Evolutionary conservation across 1,140 invertebrate species (phyloP).

Genomic region (Bombus superbus): DNA sequence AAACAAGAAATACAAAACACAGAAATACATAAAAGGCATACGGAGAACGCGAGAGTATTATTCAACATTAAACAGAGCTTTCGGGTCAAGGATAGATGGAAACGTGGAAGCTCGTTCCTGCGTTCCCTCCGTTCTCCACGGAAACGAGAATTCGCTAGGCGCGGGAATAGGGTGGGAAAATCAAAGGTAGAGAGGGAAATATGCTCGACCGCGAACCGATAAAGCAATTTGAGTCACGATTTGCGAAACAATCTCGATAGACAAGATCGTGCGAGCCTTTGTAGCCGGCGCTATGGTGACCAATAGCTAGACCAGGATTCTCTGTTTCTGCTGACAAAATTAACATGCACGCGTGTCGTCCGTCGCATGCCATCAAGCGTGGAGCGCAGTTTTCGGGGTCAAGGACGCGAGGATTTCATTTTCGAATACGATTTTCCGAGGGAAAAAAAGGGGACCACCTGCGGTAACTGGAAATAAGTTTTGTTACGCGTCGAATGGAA

Average conservation of each 20-base stretch:
- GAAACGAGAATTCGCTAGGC: slow-evolving; percentile 29
- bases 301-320: neutral
- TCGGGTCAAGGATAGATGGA: slow-evolving; percentile 41
- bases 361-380: too few species aligned
- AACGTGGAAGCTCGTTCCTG: slow-evolving; percentile 19
- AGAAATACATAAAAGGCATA: neutral
- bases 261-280: slow-evolving; percentile 13
- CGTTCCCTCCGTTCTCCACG: slow-evolving; percentile 21
- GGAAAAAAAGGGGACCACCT: neutral
- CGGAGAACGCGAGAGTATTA: slow-evolving; percentile 23
- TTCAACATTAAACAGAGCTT: slow-evolving; percentile 42
- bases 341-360: slow-evolving; percentile 9
- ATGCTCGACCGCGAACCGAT: slow-evolving; percentile 43
- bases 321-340: neutral
- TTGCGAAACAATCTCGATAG: slow-evolving; percentile 43
- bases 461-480: neutral
- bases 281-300: neutral
- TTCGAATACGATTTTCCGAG: slow-evolving; percentile 16
- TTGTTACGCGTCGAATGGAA: neutral
- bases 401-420: slow-evolving; percentile 44
- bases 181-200: slow-evolving; percentile 17
- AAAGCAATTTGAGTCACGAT: slow-evolving; percentile 37
- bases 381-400: neutral
- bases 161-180: slow-evolving; percentile 33
- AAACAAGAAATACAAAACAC: too few species aligned